Percentiles rank a stretch among this genome's conserved stretches.
Evolutionary conservation across 2,888 invertebrate species (phyloP).

Genomic region (Dryocosmus kuriphilus): DNA sequence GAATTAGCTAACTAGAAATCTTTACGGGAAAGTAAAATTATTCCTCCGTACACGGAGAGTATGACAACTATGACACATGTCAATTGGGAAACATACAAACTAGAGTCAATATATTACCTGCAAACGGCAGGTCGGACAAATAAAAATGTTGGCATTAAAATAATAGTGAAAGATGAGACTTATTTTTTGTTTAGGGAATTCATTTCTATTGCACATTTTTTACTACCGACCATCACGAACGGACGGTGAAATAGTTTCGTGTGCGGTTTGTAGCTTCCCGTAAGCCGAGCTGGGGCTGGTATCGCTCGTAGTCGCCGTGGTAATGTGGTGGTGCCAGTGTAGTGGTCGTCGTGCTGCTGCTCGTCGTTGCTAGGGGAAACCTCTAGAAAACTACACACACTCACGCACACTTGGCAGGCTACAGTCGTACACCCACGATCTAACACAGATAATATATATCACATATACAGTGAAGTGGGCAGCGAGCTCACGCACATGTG

Average conservation of each 20-base stretch:
- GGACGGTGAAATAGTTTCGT: slow-evolving; percentile 64
- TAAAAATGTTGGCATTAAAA: not conserved
- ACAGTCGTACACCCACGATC: slow-evolving; percentile 45
- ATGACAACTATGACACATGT: too few relatives aligned
- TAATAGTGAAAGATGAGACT: not conserved
- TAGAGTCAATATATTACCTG: not conserved
- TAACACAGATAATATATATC: slow-evolving; percentile 39
- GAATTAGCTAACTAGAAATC: too few relatives aligned
- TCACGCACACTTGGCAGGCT: slow-evolving; percentile 54
- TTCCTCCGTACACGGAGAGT: too few relatives aligned
- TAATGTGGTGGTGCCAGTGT: slow-evolving; percentile 42
- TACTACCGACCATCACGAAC: slow-evolving; percentile 38
- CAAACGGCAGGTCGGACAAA: not conserved
- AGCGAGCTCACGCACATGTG: slow-evolving; percentile 57
- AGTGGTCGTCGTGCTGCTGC: slow-evolving; percentile 55
- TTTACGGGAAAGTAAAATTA: too few relatives aligned
- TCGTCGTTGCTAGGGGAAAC: slow-evolving; percentile 77
- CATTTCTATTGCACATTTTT: slow-evolving; percentile 1
- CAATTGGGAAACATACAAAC: too few relatives aligned
- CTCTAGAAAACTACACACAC: slow-evolving; percentile 76
- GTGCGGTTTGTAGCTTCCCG: slow-evolving; percentile 73
- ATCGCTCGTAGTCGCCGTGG: slow-evolving; percentile 49
- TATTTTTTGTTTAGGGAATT: not conserved
- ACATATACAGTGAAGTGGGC: slow-evolving; percentile 51
- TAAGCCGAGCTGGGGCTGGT: slow-evolving; percentile 70